Base-by-base conservation (phyloP, 2,888 invertebrate genomes). In the Phragmatobia fuliginosa region DNA sequence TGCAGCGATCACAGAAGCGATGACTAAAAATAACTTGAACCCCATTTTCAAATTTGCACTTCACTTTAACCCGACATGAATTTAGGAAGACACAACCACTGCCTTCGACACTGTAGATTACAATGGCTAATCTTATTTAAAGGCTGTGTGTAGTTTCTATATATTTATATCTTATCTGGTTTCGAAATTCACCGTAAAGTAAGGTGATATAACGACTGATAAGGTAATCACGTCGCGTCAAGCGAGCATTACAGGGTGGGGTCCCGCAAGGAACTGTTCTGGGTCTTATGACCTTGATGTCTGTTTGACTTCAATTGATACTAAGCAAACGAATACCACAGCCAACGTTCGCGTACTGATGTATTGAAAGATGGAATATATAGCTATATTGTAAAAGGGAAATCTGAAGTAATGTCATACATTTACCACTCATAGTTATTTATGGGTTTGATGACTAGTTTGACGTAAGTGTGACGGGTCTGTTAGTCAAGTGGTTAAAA, bases 181-280 rank as follows among this genome's bases (percentile, higher is more conserved):
- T 93, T 92, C 89, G 89, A 94, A 93, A 93, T 93, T 91, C 93
- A 89, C 78, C 81, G 90, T 91, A 93, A 90, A 92, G 88, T 88
- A 89, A 81, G 84, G 87, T 88, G 92, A 92, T 92, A 87, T 86
- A 88, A 86, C 81, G 77, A 14, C 63, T 74, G 78, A 81, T 73
- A 73, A 69, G 14, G 62, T 82, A 85, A 86, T 78, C 62, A 83
- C 75, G 62, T 56, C 66, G 78, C 80, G 82, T 68, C 75, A 76
- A 73, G 73, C 71, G 73, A 72, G 67, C 69, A 76, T 71, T 77
- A 73, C 32, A 69, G 78, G 32, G 66, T 62, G 84, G 87, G 33
- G 86, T 87, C 25, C 83, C 76, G 73, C 87, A 85, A 75, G 88
- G 88, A 16, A 41, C 58, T 11, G 5, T 69, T 18, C 21, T 16